Percentiles rank a stretch among this genome's conserved stretches.
Evolutionary conservation across 2,888 invertebrate genomes (phyloP).

Genomic region (Adelognathus sp.): DNA sequence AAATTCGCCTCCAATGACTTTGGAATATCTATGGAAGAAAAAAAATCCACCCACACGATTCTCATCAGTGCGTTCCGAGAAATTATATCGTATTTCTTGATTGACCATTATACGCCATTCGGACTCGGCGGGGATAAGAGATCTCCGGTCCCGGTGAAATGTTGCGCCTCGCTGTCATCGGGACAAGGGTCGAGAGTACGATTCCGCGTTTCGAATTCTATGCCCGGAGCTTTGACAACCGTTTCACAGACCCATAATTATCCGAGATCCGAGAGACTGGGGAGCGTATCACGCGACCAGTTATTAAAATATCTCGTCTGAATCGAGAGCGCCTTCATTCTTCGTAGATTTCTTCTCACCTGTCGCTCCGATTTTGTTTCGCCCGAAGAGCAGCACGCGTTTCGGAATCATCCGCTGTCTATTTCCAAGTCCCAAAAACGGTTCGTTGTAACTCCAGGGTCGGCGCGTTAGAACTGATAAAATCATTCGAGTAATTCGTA

Average conservation of each 20-base stretch:
- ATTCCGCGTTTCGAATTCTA: slow-evolving; percentile 40
- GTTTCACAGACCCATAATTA: slow-evolving; percentile 50
- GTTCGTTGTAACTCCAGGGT: background rate
- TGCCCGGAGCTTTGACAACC: slow-evolving; percentile 43
- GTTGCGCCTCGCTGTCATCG: slow-evolving; percentile 46
- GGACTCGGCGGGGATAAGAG: background rate
- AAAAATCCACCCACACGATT: background rate
- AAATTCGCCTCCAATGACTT: background rate
- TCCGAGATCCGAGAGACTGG: slow-evolving; percentile 29
- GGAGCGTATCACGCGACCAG: slow-evolving; percentile 13
- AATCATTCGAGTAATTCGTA: slow-evolving; percentile 48
- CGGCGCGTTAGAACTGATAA: slow-evolving; percentile 51
- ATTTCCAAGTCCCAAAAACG: background rate
- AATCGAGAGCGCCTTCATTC: background rate
- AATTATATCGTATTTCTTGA: slow-evolving; percentile 2
- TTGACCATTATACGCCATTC: slow-evolving; percentile 13
- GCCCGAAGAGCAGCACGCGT: slow-evolving; percentile 9
- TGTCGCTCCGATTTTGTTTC: slow-evolving; percentile 29
- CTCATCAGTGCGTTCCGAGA: background rate
- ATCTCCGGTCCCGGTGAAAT: slow-evolving; percentile 4
- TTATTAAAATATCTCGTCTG: slow-evolving; percentile 53
- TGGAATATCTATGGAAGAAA: background rate
- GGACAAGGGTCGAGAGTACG: slow-evolving; percentile 46
- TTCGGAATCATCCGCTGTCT: background rate
- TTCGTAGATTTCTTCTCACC: slow-evolving; percentile 43